Conservation (phyloP, 2,797 vertebrate genomes). For the Brotula barbata region DNA sequence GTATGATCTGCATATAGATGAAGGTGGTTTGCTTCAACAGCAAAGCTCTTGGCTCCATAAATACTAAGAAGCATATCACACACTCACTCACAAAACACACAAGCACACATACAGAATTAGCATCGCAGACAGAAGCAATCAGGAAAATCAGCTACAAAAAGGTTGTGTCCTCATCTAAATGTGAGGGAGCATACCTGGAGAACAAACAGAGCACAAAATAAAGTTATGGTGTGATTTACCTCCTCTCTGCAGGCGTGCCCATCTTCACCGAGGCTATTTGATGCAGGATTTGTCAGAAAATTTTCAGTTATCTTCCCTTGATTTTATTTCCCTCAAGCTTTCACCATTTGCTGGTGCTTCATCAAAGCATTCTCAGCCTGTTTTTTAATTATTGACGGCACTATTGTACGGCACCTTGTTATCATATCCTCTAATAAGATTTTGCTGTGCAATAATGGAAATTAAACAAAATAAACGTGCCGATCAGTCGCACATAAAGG, state of each 20-base stretch:
- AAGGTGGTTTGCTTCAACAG: slow-evolving; percentile 51
- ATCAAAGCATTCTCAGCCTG: slow-evolving; percentile 28
- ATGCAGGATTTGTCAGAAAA: slow-evolving; percentile 35
- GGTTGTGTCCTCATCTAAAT: slow-evolving; percentile 29
- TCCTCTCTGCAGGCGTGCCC: neutral
- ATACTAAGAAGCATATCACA: slow-evolving; percentile 34
- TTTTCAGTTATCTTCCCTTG: neutral
- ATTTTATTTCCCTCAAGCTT: slow-evolving; percentile 37
- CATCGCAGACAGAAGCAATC: slow-evolving; percentile 41
- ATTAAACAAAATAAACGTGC: slow-evolving; percentile 11
- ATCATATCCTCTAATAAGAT: slow-evolving; percentile 22
- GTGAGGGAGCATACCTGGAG: slow-evolving; percentile 22
- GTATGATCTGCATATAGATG: slow-evolving; percentile 80
- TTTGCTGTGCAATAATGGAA: slow-evolving; percentile 22
- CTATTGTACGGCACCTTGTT: slow-evolving; percentile 42
- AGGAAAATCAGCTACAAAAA: slow-evolving; percentile 30
- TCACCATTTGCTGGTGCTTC: slow-evolving; percentile 7
- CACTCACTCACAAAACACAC: slow-evolving; percentile 5
- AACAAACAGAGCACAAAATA: slow-evolving; percentile 29
- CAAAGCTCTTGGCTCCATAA: slow-evolving; percentile 32
- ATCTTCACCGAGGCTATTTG: slow-evolving; percentile 23
- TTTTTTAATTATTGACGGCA: slow-evolving; percentile 29
- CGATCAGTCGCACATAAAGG: slow-evolving; percentile 35
- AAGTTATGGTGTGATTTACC: slow-evolving; percentile 20
- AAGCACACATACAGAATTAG: slow-evolving; percentile 28